Evolutionary conservation across 92 coral and sea anemone species (phyloP).

Genomic region (Palythoa heliodiscus): DNA sequence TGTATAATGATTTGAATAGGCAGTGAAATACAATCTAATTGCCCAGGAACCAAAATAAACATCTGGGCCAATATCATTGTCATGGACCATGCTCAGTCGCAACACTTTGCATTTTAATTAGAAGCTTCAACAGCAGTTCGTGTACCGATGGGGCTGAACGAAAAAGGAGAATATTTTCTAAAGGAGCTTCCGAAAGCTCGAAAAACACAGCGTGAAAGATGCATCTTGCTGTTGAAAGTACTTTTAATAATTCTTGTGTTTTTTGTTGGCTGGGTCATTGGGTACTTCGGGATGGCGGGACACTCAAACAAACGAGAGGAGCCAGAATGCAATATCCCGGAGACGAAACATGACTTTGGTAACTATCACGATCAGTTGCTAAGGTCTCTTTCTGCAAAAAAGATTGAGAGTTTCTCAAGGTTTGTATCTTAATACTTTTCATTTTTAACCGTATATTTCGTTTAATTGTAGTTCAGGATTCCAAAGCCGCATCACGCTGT

Average conservation of each 20-base stretch:
- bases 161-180: neutral
- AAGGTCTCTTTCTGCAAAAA: conserved; percentile 60
- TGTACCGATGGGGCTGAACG: neutral
- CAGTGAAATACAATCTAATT: conserved; percentile 35
- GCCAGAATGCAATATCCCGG: neutral
- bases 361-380: conserved; percentile 46
- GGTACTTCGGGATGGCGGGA: conserved; percentile 60
- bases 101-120: neutral
- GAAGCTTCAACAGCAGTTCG: neutral
- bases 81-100: neutral
- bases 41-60: neutral
- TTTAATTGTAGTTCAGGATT: neutral
- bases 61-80: conserved; percentile 28
- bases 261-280: conserved; percentile 67
- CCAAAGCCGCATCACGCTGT: neutral
- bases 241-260: conserved; percentile 52
- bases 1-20: conserved; percentile 9
- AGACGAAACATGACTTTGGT: conserved; percentile 3
- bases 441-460: neutral
- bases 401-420: conserved; percentile 67
- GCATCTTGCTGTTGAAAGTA: conserved; percentile 48
- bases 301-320: neutral
- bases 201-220: conserved; percentile 35
- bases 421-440: conserved; percentile 9
- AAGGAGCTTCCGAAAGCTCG: conserved; percentile 14